Evolutionary conservation across 2,888 invertebrate genomes (phyloP).

Genomic region (Hyalella azteca): DNA sequence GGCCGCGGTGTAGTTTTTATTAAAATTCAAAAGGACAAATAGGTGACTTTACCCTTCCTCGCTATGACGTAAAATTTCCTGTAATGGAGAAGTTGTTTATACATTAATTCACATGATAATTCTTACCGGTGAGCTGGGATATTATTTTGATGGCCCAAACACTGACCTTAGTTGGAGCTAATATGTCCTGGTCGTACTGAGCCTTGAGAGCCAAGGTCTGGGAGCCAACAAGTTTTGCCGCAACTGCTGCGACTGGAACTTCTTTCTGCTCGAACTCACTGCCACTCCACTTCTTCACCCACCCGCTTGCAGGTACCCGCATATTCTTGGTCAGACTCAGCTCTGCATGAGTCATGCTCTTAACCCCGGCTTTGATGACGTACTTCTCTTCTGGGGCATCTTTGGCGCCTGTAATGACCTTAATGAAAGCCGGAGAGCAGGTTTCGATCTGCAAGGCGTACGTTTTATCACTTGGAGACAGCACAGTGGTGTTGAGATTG

Average conservation of each 20-base stretch:
- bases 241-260: not conserved
- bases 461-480: not conserved
- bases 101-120: not conserved
- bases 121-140: not conserved
- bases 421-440: not conserved
- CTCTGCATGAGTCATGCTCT: slow-evolving; percentile 16
- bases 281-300: slow-evolving; percentile 2
- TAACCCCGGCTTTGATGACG: not conserved
- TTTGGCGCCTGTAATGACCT: not conserved
- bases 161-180: not conserved
- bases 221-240: not conserved
- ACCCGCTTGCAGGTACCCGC: not conserved
- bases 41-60: not conserved
- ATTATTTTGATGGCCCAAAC: not conserved
- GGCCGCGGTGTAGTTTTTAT: not conserved
- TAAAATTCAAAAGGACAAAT: not conserved
- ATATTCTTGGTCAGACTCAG: not conserved
- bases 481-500: not conserved
- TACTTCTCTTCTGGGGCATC: not conserved
- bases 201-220: not conserved
- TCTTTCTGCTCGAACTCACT: not conserved
- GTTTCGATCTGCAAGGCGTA: not conserved
- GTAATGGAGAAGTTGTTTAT: not conserved
- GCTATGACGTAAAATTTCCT: not conserved
- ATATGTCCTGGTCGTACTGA: not conserved